Evolutionary conservation across 2,113 vertebrate genomes (phyloP).

Genomic region (Crocuta crocuta): DNA sequence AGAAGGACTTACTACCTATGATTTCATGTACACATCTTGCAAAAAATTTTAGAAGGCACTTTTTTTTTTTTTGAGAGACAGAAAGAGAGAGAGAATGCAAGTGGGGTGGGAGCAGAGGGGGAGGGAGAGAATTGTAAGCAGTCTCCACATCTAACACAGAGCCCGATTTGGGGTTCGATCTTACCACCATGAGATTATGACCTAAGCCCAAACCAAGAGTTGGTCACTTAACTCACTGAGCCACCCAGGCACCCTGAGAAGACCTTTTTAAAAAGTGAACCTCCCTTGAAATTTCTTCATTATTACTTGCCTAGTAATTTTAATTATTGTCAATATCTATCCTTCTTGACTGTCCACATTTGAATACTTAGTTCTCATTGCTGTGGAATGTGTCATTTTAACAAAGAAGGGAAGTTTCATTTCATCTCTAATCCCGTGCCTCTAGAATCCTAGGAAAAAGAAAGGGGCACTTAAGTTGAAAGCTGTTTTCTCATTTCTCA

Average conservation of each 20-base stretch:
- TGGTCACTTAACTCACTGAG: no score
- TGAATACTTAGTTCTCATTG: constrained; percentile 7
- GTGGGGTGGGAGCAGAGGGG: no score
- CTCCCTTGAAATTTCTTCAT: background rate
- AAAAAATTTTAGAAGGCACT: background rate
- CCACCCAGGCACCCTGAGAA: no score
- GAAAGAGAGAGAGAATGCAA: no score
- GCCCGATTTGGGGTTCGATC: no score
- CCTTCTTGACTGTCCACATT: background rate
- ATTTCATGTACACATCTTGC: background rate
- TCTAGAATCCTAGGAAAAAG: background rate
- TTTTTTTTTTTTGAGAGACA: background rate
- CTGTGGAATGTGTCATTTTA: background rate
- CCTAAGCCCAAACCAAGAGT: no score
- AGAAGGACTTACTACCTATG: background rate
- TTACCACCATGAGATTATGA: no score
- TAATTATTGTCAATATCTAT: background rate
- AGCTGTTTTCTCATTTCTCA: background rate
- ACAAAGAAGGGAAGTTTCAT: background rate
- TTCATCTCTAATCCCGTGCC: background rate
- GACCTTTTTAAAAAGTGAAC: background rate
- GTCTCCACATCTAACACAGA: no score
- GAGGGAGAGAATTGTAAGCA: no score
- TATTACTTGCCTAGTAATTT: background rate
- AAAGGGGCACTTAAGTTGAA: background rate